Evolutionary conservation across 2,888 invertebrate genomes (phyloP).

Genomic region (Priocnemis perturbator): DNA sequence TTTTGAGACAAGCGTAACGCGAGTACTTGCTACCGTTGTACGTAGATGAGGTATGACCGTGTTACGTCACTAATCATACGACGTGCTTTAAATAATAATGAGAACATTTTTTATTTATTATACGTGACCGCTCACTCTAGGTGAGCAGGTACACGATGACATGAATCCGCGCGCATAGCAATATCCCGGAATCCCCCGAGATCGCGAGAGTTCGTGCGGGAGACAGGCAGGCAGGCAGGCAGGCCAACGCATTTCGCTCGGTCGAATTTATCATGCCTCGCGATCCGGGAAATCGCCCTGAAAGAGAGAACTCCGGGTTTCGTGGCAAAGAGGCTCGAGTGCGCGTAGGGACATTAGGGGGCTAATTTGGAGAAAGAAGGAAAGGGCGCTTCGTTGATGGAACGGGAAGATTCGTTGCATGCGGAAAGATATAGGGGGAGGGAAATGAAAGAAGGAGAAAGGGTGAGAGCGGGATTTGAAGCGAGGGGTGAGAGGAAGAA

Average conservation of each 20-base stretch:
- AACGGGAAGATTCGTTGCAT: conserved; percentile 31
- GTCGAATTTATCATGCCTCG: conserved; percentile 3
- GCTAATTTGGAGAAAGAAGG: conserved; percentile 50
- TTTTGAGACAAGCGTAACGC: too few species aligned
- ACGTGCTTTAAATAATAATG: too few species aligned
- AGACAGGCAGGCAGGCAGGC: too few species aligned
- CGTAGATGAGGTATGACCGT: too few species aligned
- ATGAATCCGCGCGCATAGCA: too few species aligned
- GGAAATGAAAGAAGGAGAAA: conserved; percentile 7
- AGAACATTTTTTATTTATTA: too few species aligned
- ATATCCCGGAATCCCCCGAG: too few species aligned
- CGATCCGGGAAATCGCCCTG: conserved; percentile 5
- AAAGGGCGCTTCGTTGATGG: conserved; percentile 29
- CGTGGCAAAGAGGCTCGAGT: conserved; percentile 32
- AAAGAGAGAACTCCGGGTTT: conserved; percentile 22
- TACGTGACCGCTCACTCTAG: too few species aligned
- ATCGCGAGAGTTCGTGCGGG: too few species aligned
- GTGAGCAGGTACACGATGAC: too few species aligned
- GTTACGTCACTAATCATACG: too few species aligned
- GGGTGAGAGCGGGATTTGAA: neutral
- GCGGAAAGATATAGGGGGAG: conserved; percentile 21
- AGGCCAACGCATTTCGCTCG: neutral
- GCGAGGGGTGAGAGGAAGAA: conserved; percentile 1
- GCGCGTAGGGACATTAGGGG: conserved; percentile 44
- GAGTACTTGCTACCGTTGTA: too few species aligned